Percentiles rank a stretch among this genome's conserved stretches.
Conservation (phyloP, 2,113 vertebrate species). For the Erythrocebus patas region DNA sequence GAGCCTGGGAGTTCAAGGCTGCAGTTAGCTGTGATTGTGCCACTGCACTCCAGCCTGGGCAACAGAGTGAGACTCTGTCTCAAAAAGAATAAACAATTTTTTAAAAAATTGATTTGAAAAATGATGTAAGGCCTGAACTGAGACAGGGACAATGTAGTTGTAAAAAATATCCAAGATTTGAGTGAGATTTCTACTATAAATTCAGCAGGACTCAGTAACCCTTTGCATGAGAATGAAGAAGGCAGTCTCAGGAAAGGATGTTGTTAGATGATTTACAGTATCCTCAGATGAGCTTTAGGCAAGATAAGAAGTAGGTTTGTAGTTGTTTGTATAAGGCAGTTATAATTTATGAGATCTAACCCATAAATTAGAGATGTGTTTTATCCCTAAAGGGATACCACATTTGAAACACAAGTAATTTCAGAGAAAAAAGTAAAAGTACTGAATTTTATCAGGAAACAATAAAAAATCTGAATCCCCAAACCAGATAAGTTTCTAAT, state of each 20-base stretch:
- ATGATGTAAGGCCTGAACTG: not conserved
- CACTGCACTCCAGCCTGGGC: too few relatives aligned
- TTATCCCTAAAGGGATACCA: not conserved
- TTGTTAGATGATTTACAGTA: not conserved
- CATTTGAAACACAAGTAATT: constrained; percentile 16
- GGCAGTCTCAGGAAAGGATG: not conserved
- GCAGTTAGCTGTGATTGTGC: too few relatives aligned
- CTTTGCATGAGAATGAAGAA: not conserved
- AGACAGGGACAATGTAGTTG: not conserved
- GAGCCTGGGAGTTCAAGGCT: too few relatives aligned
- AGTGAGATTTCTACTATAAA: not conserved
- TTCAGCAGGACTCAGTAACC: not conserved
- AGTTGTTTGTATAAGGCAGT: not conserved
- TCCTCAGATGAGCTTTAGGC: not conserved
- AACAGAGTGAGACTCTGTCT: too few relatives aligned
- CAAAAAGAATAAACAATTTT: too few relatives aligned
- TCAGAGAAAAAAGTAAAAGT: not conserved
- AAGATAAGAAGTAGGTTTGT: not conserved
- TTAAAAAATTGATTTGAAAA: not conserved
- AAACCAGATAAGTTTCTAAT: not conserved
- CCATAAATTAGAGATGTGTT: too few relatives aligned
- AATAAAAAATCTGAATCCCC: not conserved
- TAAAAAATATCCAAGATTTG: not conserved
- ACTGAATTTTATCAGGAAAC: not conserved
- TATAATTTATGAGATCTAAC: not conserved